phyloP scores from a whole-genome alignment of 2,888 invertebrate species.

The Cataglyphis livida region DNA sequence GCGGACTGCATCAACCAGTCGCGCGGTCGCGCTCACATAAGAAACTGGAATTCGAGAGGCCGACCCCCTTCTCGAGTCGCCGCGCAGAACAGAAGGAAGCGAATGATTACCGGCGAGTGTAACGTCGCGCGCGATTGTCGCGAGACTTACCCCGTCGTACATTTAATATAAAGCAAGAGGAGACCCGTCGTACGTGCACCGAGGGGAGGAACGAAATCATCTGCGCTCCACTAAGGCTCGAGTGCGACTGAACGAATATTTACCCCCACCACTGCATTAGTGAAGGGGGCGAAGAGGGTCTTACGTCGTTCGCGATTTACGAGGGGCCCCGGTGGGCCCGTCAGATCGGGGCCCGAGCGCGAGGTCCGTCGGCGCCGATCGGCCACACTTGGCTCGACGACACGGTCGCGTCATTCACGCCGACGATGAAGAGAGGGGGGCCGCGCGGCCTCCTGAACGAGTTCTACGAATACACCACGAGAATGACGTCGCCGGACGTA shows the following conservation, averaged over 20 bases:
- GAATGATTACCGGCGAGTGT: conserved; percentile 52
- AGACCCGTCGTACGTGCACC: conserved; percentile 27
- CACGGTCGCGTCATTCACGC: conserved; percentile 47
- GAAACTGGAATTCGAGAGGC: conserved; percentile 78
- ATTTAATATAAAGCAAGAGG: conserved; percentile 11
- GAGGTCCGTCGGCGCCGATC: conserved; percentile 55
- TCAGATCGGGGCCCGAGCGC: conserved; percentile 53
- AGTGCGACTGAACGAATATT: conserved; percentile 63
- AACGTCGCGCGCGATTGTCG: conserved; percentile 34
- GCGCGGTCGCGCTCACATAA: conserved; percentile 85
- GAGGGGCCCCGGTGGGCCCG: conserved; percentile 40
- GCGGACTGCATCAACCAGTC: conserved; percentile 85
- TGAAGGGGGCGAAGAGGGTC: conserved; percentile 48
- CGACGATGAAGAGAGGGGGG: conserved; percentile 66
- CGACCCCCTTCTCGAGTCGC: conserved; percentile 70
- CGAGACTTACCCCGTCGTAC: conserved; percentile 1
- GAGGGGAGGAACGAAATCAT: conserved; percentile 12
- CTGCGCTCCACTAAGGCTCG: conserved; percentile 54
- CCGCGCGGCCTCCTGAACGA: conserved; percentile 66
- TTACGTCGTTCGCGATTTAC: conserved; percentile 45
- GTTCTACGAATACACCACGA: conserved; percentile 17
- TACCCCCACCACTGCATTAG: conserved; percentile 68
- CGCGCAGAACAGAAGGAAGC: conserved; percentile 66
- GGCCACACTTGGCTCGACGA: conserved; percentile 50
- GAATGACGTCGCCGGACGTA: conserved; percentile 44